A percentile compares a stretch with the other conserved stretches of the same genome.
These are phyloP conservation scores for Drosophila kohkoa DNA, from an alignment of 1,140 invertebrate genomes.

Conservation along the genomic window DNA sequence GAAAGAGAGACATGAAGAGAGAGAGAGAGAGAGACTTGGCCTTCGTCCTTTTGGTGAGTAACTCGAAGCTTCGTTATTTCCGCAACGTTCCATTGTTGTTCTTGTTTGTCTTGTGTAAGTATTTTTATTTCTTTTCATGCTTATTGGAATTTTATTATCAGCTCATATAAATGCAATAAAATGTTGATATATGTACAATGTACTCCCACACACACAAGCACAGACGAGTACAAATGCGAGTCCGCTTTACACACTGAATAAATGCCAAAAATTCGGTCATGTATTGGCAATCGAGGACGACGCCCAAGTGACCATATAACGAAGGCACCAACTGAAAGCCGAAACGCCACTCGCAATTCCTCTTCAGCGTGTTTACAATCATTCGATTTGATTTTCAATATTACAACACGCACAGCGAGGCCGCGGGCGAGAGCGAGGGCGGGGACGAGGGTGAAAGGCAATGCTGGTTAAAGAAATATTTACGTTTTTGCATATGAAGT, in stretches of 20 bases:
- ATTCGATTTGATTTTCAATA: conserved; percentile 15
- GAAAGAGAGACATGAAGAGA: too few species aligned
- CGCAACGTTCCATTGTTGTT: conserved; percentile 39
- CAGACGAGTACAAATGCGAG: not conserved
- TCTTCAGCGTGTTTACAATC: not conserved
- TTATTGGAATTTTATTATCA: conserved; percentile 82
- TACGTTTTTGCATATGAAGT: conserved; percentile 1
- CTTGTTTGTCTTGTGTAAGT: conserved; percentile 66
- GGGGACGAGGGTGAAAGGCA: not conserved
- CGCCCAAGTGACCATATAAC: conserved; percentile 21
- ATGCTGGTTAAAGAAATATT: not conserved
- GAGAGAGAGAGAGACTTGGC: conserved; percentile 12
- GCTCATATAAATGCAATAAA: conserved; percentile 81
- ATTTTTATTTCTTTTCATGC: conserved; percentile 78
- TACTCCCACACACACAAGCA: not conserved
- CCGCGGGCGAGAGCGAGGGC: not conserved
- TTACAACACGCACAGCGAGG: not conserved
- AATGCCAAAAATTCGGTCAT: conserved; percentile 30
- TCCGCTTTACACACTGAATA: conserved; percentile 1
- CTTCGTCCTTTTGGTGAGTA: conserved; percentile 28
- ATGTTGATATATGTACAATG: conserved; percentile 45
- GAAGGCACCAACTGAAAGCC: not conserved
- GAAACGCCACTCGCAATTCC: not conserved
- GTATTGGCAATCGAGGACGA: conserved; percentile 19
- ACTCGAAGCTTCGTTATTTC: conserved; percentile 20